A percentile compares a stretch with the other conserved stretches of the same genome.
Evolutionary conservation across 2,888 invertebrate genomes (phyloP).

Genomic region (Pollenia labialis): DNA sequence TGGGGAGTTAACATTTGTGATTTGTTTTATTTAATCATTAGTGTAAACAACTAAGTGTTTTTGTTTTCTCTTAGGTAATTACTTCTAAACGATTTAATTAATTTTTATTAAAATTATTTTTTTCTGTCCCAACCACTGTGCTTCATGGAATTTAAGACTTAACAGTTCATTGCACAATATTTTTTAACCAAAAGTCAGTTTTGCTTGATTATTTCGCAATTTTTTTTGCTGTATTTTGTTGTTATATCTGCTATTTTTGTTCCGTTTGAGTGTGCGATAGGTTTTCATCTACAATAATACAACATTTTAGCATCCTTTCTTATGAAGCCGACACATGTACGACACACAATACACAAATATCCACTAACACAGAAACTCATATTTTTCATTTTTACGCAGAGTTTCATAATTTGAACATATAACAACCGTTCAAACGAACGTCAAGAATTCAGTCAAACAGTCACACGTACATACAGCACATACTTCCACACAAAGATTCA

Average conservation of each 20-base stretch:
- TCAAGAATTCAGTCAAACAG: not conserved
- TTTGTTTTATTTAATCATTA: too few species aligned
- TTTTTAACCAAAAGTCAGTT: slow-evolving; percentile 50
- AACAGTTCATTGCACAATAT: slow-evolving; percentile 61
- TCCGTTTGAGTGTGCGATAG: slow-evolving; percentile 5
- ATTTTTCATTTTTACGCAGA: not conserved
- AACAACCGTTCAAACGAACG: slow-evolving; percentile 23
- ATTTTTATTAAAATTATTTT: not conserved
- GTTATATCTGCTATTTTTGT: not conserved
- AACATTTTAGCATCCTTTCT: slow-evolving; percentile 37
- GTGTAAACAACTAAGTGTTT: too few species aligned
- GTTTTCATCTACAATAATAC: slow-evolving; percentile 20
- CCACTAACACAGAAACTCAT: slow-evolving; percentile 27
- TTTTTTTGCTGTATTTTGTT: slow-evolving; percentile 15
- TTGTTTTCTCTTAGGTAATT: not conserved
- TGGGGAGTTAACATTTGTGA: too few species aligned
- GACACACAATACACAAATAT: slow-evolving; percentile 5
- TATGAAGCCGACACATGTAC: slow-evolving; percentile 30
- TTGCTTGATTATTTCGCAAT: slow-evolving; percentile 55
- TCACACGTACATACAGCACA: not conserved
- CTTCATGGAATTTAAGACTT: slow-evolving; percentile 27
- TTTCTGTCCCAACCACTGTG: slow-evolving; percentile 13
- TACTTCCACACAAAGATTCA: not conserved
- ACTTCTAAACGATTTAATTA: not conserved
- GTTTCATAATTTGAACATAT: slow-evolving; percentile 50